A percentile compares a stretch with the other conserved stretches of the same genome.
Evolutionary conservation across 1,140 invertebrate species (phyloP).

Genomic region (Macrobrachium nipponense): DNA sequence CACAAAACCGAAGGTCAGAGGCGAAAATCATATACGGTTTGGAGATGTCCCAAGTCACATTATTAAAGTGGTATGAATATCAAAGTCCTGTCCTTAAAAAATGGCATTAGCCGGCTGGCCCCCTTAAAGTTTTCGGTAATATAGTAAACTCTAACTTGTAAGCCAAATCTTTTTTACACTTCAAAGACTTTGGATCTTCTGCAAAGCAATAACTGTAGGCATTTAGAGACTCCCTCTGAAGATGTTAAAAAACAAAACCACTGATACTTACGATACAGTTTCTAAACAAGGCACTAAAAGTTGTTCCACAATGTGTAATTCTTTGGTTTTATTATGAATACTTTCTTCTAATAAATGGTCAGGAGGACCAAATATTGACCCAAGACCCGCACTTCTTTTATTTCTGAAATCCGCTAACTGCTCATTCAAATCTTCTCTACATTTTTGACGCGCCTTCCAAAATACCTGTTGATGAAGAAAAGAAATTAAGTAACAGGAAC

Average conservation of each 20-base stretch:
- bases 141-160: no score
- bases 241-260: neutral
- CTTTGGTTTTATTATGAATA: constrained; percentile 83
- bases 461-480: constrained; percentile 75
- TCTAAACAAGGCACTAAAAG: constrained; percentile 72
- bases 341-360: constrained; percentile 84
- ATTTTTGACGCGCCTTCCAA: constrained; percentile 84
- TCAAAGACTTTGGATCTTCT: no score
- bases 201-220: no score
- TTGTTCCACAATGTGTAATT: constrained; percentile 81
- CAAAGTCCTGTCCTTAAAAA: no score
- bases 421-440: constrained; percentile 87
- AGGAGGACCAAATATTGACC: constrained; percentile 88
- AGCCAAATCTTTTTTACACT: no score
- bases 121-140: no score
- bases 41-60: no score
- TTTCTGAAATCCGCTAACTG: constrained; percentile 90
- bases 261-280: constrained; percentile 58
- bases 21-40: no score
- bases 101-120: no score
- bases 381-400: constrained; percentile 90
- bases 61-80: no score
- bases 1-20: no score
- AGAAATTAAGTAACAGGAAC: neutral
- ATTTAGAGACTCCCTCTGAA: neutral